phyloP scores from a whole-genome alignment of 2,888 invertebrate species.

The Cephalotes varians region DNA sequence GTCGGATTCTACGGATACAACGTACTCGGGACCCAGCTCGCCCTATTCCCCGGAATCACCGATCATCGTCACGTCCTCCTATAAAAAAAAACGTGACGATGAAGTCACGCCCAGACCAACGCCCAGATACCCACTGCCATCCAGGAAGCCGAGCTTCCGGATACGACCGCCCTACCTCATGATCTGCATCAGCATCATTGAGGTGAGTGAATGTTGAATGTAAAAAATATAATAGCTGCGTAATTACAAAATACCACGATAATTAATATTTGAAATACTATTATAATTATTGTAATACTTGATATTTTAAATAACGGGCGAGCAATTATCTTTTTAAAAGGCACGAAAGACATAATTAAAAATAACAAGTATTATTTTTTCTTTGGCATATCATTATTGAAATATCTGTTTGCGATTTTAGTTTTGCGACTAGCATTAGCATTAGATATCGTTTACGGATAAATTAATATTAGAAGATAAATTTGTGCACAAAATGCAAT shows the following conservation, averaged over 20 bases:
- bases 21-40: constrained; percentile 77
- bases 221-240: not conserved
- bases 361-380: not conserved
- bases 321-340: not conserved
- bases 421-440: not conserved
- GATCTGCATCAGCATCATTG: constrained; percentile 84
- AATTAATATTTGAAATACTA: not conserved
- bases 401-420: not conserved
- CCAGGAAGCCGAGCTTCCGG: constrained; percentile 82
- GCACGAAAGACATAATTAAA: not conserved
- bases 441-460: not conserved
- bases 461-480: not conserved
- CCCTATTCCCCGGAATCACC: constrained; percentile 78
- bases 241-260: not conserved
- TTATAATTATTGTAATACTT: not conserved
- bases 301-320: not conserved
- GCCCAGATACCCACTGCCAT: constrained; percentile 75
- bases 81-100: constrained; percentile 77
- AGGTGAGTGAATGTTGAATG: constrained; percentile 72
- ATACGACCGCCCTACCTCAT: constrained; percentile 85
- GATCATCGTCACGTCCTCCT: constrained; percentile 74
- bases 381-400: not conserved
- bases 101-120: constrained; percentile 79
- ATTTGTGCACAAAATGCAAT: not conserved
- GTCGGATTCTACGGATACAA: constrained; percentile 79